These are phyloP conservation scores for Chaenogobius annularis DNA, from an alignment of 2,113 vertebrate species.

Conservation along the genomic window DNA sequence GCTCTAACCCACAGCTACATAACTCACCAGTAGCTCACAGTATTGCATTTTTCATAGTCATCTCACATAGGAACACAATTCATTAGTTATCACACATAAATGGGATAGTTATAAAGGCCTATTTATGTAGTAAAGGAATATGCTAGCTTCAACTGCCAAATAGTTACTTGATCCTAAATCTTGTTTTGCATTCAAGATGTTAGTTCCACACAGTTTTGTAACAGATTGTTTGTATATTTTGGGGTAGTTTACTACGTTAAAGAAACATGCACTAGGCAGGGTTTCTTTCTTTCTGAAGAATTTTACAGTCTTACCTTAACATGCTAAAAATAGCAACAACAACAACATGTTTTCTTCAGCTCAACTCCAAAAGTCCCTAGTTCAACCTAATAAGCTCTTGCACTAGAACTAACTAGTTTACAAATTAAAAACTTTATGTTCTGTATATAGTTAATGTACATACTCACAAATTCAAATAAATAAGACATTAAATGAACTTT, in stretches of 20 bases:
- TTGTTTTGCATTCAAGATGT: not conserved
- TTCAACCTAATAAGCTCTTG: not conserved
- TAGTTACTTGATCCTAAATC: not conserved
- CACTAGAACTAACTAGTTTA: not conserved
- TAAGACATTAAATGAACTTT: not conserved
- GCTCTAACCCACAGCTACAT: slow-evolving; percentile 27
- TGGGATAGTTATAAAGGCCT: slow-evolving; percentile 22
- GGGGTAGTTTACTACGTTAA: not conserved
- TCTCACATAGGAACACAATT: slow-evolving; percentile 21
- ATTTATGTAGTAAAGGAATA: slow-evolving; percentile 10
- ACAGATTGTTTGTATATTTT: not conserved
- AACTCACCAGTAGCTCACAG: slow-evolving; percentile 29
- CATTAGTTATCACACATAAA: slow-evolving; percentile 31
- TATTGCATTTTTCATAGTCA: slow-evolving; percentile 44
- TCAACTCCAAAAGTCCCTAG: not conserved
- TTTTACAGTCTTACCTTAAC: too few relatives aligned
- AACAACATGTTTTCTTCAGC: not conserved
- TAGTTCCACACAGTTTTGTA: not conserved
- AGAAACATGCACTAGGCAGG: too few relatives aligned
- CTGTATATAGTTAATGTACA: not conserved
- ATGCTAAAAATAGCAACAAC: too few relatives aligned
- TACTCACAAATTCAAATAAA: not conserved
- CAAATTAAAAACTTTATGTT: not conserved
- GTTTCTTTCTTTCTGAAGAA: too few relatives aligned
- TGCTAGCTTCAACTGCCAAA: not conserved